Evolutionary conservation across 1,140 invertebrate genomes (phyloP).

Genomic region (Drosophila ohnishii): DNA sequence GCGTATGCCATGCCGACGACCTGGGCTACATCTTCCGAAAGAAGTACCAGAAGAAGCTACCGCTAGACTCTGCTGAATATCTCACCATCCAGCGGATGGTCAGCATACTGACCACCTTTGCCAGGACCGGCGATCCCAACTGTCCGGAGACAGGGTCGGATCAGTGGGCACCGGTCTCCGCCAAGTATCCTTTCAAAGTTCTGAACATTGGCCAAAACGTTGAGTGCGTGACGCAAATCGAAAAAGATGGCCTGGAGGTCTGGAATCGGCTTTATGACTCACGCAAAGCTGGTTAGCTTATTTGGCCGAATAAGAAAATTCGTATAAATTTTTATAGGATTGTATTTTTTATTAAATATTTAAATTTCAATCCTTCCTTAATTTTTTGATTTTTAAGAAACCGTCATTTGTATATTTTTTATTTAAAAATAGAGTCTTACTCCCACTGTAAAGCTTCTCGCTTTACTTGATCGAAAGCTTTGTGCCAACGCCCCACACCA

Average conservation of each 20-base stretch:
- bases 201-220: constrained; percentile 55
- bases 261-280: constrained; percentile 58
- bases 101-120: constrained; percentile 83
- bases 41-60: constrained; percentile 70
- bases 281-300: not conserved
- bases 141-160: constrained; percentile 45
- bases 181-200: constrained; percentile 43
- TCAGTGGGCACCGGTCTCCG: constrained; percentile 40
- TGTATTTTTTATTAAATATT: constrained; percentile 12
- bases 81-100: constrained; percentile 74
- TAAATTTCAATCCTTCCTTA: too few species aligned
- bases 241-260: constrained; percentile 58
- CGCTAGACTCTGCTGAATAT: constrained; percentile 61
- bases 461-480: constrained; percentile 33
- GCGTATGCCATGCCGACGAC: constrained; percentile 86
- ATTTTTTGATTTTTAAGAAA: not conserved
- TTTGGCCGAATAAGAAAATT: not conserved
- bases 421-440: too few species aligned
- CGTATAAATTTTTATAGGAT: not conserved
- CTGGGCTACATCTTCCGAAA: constrained; percentile 86
- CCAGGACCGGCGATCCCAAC: constrained; percentile 78
- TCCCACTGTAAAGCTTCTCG: constrained; percentile 15
- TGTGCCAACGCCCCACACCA: constrained; percentile 31
- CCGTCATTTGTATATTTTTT: not conserved
- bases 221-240: constrained; percentile 34